These are phyloP conservation scores for Dendrolimus punctatus DNA, from an alignment of 1,140 invertebrate genomes.

Conservation along the genomic window DNA sequence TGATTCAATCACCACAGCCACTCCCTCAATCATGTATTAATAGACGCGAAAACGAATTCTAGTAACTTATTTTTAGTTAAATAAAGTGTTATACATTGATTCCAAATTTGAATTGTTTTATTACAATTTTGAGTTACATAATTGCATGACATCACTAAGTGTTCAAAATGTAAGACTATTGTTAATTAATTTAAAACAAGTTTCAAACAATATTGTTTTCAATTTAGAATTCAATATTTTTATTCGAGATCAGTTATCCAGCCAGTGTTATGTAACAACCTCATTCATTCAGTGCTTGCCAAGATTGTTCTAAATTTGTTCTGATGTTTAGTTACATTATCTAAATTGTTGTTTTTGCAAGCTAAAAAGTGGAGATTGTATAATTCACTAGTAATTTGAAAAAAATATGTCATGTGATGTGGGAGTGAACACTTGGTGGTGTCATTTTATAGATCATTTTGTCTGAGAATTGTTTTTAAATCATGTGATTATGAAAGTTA, in stretches of 20 bases:
- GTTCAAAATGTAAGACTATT: background rate
- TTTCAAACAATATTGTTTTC: no score
- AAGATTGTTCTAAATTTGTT: conserved; percentile 22
- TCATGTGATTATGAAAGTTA: conserved; percentile 56
- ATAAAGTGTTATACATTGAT: conserved; percentile 68
- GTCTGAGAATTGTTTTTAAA: conserved; percentile 38
- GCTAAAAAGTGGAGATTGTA: no score
- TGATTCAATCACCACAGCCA: conserved; percentile 59
- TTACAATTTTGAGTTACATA: conserved; percentile 48
- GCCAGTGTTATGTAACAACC: conserved; percentile 47
- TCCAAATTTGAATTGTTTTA: conserved; percentile 58
- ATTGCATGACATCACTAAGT: conserved; percentile 17
- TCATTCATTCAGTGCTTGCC: conserved; percentile 27
- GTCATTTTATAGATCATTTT: conserved; percentile 26
- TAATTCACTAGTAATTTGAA: conserved; percentile 13
- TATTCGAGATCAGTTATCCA: conserved; percentile 10
- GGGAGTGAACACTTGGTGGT: conserved; percentile 30
- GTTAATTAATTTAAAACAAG: background rate
- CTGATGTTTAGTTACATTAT: conserved; percentile 6
- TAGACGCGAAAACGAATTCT: conserved; percentile 56
- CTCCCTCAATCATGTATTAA: conserved; percentile 68
- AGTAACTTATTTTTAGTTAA: conserved; percentile 71
- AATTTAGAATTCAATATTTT: no score
- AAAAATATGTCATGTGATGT: conserved; percentile 19
- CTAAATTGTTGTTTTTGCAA: conserved; percentile 3